Evolutionary conservation across 2,888 invertebrate species (phyloP).

Genomic region (Philereme transversata): DNA sequence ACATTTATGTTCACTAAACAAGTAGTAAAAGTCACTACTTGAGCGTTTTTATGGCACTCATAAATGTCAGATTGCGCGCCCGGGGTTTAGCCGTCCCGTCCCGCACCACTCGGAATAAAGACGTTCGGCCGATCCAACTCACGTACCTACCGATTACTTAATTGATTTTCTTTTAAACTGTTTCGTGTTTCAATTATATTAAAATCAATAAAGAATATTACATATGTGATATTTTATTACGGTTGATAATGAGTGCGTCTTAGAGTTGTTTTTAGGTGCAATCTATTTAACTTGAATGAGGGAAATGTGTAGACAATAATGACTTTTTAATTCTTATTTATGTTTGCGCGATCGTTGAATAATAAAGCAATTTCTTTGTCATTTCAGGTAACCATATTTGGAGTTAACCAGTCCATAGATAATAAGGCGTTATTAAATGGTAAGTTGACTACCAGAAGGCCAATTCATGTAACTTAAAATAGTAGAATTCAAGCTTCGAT

Average conservation of each 20-base stretch:
- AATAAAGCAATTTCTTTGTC: slow-evolving; percentile 55
- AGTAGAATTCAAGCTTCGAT: no score
- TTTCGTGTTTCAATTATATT: no score
- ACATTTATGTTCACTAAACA: slow-evolving; percentile 86
- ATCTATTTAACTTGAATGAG: neutral
- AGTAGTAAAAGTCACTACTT: slow-evolving; percentile 85
- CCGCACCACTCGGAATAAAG: slow-evolving; percentile 57
- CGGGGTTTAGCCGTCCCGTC: slow-evolving; percentile 70
- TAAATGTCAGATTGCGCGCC: slow-evolving; percentile 84
- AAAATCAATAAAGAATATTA: no score
- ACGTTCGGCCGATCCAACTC: slow-evolving; percentile 33
- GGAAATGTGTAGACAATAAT: neutral
- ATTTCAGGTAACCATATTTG: slow-evolving; percentile 71
- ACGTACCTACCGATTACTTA: slow-evolving; percentile 48
- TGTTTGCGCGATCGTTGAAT: slow-evolving; percentile 42
- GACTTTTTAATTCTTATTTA: slow-evolving; percentile 28
- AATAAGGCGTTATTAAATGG: slow-evolving; percentile 59
- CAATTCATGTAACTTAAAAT: no score
- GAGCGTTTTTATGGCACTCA: slow-evolving; percentile 85
- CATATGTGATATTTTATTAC: no score
- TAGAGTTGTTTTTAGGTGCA: no score
- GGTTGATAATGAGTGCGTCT: no score
- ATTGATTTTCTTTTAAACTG: slow-evolving; percentile 62
- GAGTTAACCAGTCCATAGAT: slow-evolving; percentile 54
- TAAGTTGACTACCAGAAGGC: slow-evolving; percentile 51